Evolutionary conservation across 2,797 vertebrate species (phyloP).

Genomic region (Graptemys geographica): DNA sequence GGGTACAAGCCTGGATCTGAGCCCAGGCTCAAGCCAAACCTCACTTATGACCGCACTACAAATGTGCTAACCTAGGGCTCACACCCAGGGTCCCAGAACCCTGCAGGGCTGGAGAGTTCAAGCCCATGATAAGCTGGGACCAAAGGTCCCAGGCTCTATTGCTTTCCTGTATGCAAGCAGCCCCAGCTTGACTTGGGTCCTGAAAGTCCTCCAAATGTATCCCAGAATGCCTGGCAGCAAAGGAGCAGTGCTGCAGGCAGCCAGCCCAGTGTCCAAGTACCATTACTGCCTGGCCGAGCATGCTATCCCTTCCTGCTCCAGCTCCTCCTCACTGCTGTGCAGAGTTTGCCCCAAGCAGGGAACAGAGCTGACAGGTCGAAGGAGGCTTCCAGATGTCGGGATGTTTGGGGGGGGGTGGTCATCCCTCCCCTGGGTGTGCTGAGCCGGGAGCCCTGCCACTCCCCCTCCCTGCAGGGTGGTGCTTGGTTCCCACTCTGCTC

Average conservation of each 20-base stretch:
- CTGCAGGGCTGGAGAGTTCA: not conserved
- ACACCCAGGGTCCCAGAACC: not conserved
- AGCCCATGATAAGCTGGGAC: not conserved
- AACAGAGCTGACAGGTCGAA: not conserved
- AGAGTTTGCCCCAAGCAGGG: not conserved
- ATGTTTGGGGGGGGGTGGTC: not conserved
- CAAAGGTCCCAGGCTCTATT: too few relatives aligned
- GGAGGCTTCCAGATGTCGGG: not conserved
- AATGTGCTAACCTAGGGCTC: not conserved
- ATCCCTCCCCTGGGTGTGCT: not conserved
- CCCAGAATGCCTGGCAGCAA: not conserved
- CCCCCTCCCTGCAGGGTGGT: too few relatives aligned
- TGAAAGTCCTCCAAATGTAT: not conserved
- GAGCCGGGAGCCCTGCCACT: not conserved
- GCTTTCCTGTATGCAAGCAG: not conserved
- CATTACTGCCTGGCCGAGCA: not conserved
- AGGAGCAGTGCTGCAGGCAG: not conserved
- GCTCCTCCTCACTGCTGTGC: not conserved
- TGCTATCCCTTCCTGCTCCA: too few relatives aligned
- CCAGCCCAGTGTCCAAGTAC: not conserved
- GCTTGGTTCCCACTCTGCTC: not conserved
- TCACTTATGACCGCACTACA: not conserved
- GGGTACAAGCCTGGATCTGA: not conserved
- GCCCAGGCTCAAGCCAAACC: not conserved
- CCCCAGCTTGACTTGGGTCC: not conserved